Evolutionary conservation across 2,113 vertebrate genomes (phyloP).

Genomic region (Triplophysa siluroides): DNA sequence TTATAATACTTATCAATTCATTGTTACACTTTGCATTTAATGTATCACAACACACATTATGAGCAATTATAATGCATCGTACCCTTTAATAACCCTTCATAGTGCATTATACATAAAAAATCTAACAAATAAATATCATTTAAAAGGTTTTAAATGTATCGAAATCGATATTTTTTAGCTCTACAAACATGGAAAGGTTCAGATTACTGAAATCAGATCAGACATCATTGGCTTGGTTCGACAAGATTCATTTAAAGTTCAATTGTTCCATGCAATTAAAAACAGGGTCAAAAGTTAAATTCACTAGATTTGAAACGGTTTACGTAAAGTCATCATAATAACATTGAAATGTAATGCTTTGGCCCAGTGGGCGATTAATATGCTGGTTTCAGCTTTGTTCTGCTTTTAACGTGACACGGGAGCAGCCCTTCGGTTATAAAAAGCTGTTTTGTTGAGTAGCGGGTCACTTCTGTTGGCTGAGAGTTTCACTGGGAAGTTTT

Average conservation of each 20-base stretch:
- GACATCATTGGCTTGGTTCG: neutral
- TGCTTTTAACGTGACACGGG: slow-evolving; percentile 22
- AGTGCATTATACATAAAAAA: no score
- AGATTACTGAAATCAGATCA: no score
- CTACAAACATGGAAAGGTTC: no score
- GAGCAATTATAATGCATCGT: no score
- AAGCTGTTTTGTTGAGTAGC: slow-evolving; percentile 65
- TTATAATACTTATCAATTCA: no score
- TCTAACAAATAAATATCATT: no score
- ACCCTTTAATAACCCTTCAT: no score
- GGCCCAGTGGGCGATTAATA: slow-evolving; percentile 13
- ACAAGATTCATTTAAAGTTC: neutral
- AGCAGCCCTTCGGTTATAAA: slow-evolving; percentile 57
- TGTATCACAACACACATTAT: no score
- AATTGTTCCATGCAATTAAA: slow-evolving; percentile 8
- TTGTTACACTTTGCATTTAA: no score
- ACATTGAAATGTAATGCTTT: slow-evolving; percentile 36
- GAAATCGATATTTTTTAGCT: no score
- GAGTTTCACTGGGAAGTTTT: slow-evolving; percentile 53
- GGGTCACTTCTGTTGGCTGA: slow-evolving; percentile 45
- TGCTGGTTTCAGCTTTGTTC: neutral
- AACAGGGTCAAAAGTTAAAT: slow-evolving; percentile 9
- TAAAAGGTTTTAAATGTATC: no score
- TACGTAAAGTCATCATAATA: slow-evolving; percentile 38
- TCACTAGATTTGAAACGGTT: slow-evolving; percentile 27